phyloP scores from a whole-genome alignment of 2,888 invertebrate species.

The Torymus auratus region DNA sequence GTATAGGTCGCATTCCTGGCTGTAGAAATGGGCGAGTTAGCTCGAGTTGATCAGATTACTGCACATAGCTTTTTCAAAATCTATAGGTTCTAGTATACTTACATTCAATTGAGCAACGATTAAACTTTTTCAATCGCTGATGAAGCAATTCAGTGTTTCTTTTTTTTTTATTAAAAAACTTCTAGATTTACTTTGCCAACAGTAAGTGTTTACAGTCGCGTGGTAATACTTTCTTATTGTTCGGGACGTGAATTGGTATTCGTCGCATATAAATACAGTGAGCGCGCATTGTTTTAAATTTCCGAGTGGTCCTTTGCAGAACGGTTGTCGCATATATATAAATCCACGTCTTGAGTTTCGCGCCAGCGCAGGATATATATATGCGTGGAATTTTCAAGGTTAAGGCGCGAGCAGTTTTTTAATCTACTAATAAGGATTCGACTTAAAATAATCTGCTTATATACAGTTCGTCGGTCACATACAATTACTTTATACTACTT shows the following conservation, averaged over 20 bases:
- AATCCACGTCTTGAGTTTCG: background rate
- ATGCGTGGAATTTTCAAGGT: slow-evolving; percentile 19
- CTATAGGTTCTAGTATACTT: too few relatives aligned
- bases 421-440: slow-evolving; percentile 35
- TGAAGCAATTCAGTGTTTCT: too few relatives aligned
- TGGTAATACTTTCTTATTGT: too few relatives aligned
- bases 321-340: slow-evolving; percentile 9
- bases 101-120: too few relatives aligned
- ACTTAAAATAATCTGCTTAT: background rate
- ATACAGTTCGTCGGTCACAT: background rate
- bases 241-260: too few relatives aligned
- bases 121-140: too few relatives aligned
- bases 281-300: background rate
- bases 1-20: background rate
- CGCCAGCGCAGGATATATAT: background rate
- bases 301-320: background rate
- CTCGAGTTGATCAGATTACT: background rate
- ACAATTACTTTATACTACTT: background rate
- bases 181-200: too few relatives aligned
- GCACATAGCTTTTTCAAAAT: background rate
- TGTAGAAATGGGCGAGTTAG: background rate
- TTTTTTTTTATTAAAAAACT: too few relatives aligned
- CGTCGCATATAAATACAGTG: too few relatives aligned
- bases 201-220: too few relatives aligned
- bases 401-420: background rate